Evolutionary conservation across 2,113 vertebrate species (phyloP).

Genomic region (Maccullochella peelii): DNA sequence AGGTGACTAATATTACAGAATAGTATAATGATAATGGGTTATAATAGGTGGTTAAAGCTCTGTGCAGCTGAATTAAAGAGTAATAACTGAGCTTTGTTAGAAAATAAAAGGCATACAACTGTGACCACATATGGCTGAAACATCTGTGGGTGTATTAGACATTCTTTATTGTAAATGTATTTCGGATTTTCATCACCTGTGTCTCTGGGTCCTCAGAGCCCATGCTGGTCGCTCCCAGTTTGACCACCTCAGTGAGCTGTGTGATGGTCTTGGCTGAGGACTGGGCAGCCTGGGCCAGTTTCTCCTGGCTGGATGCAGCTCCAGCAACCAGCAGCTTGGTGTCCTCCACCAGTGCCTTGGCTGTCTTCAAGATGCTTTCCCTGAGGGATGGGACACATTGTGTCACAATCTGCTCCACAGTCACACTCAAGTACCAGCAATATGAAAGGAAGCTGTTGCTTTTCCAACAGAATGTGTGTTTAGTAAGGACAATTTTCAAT

Average conservation of each 20-base stretch:
- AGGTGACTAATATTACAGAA: constrained; percentile 24
- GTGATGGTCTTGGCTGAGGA: constrained; percentile 98
- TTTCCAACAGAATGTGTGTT: constrained; percentile 40
- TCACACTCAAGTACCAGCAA: constrained; percentile 29
- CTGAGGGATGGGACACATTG: constrained; percentile 78
- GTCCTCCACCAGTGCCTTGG: constrained; percentile 97
- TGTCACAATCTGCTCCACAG: constrained; percentile 60
- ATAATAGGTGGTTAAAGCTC: background rate
- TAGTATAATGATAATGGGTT: background rate
- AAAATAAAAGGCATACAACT: constrained; percentile 11
- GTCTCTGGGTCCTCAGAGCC: constrained; percentile 97
- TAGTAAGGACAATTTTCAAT: constrained; percentile 13
- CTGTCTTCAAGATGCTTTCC: constrained; percentile 98
- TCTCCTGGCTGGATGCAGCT: constrained; percentile 96
- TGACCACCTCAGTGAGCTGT: constrained; percentile 97
- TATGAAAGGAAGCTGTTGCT: constrained; percentile 44
- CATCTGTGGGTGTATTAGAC: background rate
- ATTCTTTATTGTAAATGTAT: background rate
- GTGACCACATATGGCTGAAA: constrained; percentile 15
- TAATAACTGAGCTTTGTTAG: constrained; percentile 11
- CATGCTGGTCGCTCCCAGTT: constrained; percentile 95
- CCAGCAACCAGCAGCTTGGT: constrained; percentile 97
- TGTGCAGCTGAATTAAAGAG: constrained; percentile 10
- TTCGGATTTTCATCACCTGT: constrained; percentile 84
- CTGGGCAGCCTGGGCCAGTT: constrained; percentile 95